Conservation (phyloP, 2,888 invertebrate species). For the Acanthosepion esculentum region DNA sequence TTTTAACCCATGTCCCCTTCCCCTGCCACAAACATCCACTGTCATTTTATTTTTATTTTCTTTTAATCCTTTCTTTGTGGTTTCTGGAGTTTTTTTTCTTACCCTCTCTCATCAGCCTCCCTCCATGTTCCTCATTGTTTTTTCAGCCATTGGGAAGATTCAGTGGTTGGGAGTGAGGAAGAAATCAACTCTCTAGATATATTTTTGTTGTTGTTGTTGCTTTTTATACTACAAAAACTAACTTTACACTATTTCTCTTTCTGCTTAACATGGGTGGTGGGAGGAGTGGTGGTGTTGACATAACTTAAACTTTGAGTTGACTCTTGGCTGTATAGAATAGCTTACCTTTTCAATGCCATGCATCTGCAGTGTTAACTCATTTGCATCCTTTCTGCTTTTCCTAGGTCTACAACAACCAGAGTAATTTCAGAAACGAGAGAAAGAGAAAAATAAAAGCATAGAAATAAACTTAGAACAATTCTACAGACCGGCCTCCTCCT, state of each 20-base stretch:
- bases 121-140: not conserved
- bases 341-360: not conserved
- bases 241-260: not conserved
- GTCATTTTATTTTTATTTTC: not conserved
- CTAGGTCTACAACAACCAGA: not conserved
- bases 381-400: no score
- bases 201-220: no score
- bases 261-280: not conserved
- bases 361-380: not conserved
- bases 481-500: no score
- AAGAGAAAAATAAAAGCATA: not conserved
- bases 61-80: not conserved
- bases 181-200: not conserved
- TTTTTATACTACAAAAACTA: not conserved
- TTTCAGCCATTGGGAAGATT: not conserved
- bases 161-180: not conserved
- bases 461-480: not conserved
- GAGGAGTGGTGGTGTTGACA: not conserved
- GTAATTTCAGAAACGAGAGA: conserved; percentile 4
- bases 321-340: not conserved
- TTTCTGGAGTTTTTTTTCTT: not conserved
- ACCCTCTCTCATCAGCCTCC: not conserved
- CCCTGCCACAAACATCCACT: not conserved
- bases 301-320: not conserved
- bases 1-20: not conserved